Percentiles rank a stretch among this genome's conserved stretches.
These are phyloP conservation scores for Erebia ligea DNA, from an alignment of 2,888 invertebrate genomes.

Conservation along the genomic window DNA sequence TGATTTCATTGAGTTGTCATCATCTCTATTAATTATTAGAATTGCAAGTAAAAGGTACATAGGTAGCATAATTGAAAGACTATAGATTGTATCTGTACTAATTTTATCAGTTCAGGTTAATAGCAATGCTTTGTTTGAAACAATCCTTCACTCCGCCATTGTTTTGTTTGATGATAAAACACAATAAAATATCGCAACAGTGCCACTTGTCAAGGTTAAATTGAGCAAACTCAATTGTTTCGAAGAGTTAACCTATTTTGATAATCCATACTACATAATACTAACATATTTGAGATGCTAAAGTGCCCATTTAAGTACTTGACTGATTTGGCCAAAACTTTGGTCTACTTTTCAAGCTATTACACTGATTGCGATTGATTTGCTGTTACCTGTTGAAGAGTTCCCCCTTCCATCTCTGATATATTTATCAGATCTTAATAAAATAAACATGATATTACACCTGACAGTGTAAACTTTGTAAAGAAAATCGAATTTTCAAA, in stretches of 20 bases:
- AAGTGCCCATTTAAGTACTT: no score
- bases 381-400: no score
- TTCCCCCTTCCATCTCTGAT: no score
- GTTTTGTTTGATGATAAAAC: conserved; percentile 57
- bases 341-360: no score
- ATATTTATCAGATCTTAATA: no score
- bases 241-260: conserved; percentile 38
- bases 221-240: conserved; percentile 33
- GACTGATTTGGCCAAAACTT: no score
- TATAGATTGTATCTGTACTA: conserved; percentile 43
- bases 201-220: conserved; percentile 55
- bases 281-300: not conserved
- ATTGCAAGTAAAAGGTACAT: not conserved
- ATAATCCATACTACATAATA: conserved; percentile 1
- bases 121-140: conserved; percentile 63
- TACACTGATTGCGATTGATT: no score
- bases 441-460: no score
- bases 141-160: conserved; percentile 57
- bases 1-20: no score
- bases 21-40: not conserved
- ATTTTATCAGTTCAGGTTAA: conserved; percentile 62
- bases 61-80: not conserved
- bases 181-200: conserved; percentile 55
- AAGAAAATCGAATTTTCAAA: no score
- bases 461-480: no score